A percentile compares a stretch with the other conserved stretches of the same genome.
Evolutionary conservation across 2,888 invertebrate genomes (phyloP).

Genomic region (Drosophila meridionalis): DNA sequence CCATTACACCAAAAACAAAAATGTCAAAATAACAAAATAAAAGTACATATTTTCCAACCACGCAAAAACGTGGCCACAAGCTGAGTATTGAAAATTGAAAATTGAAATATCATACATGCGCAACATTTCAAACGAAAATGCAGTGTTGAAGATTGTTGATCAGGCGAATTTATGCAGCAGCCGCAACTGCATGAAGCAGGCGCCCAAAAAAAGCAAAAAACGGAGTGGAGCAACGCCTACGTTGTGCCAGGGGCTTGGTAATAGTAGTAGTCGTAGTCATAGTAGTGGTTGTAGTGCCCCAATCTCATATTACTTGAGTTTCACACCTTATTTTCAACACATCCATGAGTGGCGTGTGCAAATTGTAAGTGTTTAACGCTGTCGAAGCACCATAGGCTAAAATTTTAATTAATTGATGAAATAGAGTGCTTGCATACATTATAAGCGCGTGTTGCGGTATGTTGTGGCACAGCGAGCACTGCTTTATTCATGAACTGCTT

Average conservation of each 20-base stretch:
- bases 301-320: slow-evolving; percentile 37
- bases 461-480: not conserved
- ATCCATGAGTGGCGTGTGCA: slow-evolving; percentile 22
- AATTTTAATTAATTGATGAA: slow-evolving; percentile 63
- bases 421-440: slow-evolving; percentile 26
- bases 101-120: slow-evolving; percentile 74
- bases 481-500: slow-evolving; percentile 29
- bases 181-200: slow-evolving; percentile 20
- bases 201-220: slow-evolving; percentile 1
- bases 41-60: slow-evolving; percentile 37
- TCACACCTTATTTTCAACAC: slow-evolving; percentile 68
- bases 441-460: not conserved
- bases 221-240: slow-evolving; percentile 57
- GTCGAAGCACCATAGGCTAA: slow-evolving; percentile 38
- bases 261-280: not conserved
- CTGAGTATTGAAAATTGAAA: slow-evolving; percentile 79
- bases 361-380: slow-evolving; percentile 38
- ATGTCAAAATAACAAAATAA: slow-evolving; percentile 19
- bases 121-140: slow-evolving; percentile 62
- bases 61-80: slow-evolving; percentile 60
- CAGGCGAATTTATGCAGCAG: slow-evolving; percentile 62
- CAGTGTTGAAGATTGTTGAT: slow-evolving; percentile 65
- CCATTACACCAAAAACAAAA: slow-evolving; percentile 22
- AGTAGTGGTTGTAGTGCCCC: slow-evolving; percentile 14
- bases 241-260: slow-evolving; percentile 15